These are phyloP conservation scores for Stichodactyla mertensii DNA, from an alignment of 64 coral and sea anemone genomes.

Conservation along the genomic window DNA sequence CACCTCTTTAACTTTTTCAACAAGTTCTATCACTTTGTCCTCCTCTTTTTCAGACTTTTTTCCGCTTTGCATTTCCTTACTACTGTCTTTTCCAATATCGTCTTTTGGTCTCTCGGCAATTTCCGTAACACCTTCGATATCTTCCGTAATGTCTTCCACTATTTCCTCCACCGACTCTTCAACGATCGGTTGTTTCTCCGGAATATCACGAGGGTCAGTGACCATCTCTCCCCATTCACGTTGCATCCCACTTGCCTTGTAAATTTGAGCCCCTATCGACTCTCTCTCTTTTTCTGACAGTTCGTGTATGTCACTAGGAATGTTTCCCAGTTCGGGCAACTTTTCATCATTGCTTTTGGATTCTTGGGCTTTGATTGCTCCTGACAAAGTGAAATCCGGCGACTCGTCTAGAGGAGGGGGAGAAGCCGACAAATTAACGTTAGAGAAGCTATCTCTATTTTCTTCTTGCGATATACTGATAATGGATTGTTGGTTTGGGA, in stretches of 20 bases:
- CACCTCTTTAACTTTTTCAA: background rate
- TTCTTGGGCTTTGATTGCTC: background rate
- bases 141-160: slow-evolving; percentile 26
- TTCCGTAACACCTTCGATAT: slow-evolving; percentile 1
- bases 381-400: slow-evolving; percentile 16
- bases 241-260: slow-evolving; percentile 37
- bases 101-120: background rate
- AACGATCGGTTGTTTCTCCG: slow-evolving; percentile 11
- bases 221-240: slow-evolving; percentile 40
- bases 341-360: background rate
- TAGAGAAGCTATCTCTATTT: slow-evolving; percentile 1
- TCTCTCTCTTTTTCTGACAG: background rate
- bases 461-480: background rate
- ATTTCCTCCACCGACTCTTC: slow-evolving; percentile 33
- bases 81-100: background rate
- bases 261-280: slow-evolving; percentile 18
- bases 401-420: slow-evolving; percentile 19
- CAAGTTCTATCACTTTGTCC: background rate
- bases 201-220: slow-evolving; percentile 7
- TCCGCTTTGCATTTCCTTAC: background rate
- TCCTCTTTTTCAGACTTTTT: background rate
- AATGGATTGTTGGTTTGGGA: background rate
- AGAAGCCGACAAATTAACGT: slow-evolving; percentile 9
- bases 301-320: background rate
- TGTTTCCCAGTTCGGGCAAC: background rate